Conservation (phyloP, 1,140 invertebrate genomes). For the Achatina immaculata region DNA sequence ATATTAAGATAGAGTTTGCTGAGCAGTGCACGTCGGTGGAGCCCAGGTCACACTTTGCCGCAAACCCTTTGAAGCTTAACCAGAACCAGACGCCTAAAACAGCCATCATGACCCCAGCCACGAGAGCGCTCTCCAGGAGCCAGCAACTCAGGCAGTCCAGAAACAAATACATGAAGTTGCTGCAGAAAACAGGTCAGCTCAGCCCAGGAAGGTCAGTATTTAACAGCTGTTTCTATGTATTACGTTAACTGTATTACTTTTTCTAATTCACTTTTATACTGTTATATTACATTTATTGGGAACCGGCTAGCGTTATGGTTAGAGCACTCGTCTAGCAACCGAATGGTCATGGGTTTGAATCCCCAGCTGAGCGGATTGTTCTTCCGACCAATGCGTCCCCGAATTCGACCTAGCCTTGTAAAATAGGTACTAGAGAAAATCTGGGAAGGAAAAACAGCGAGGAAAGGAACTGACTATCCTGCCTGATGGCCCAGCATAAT, state of each 20-base stretch:
- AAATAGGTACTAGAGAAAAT: too few species aligned
- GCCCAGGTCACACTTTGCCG: constrained; percentile 13
- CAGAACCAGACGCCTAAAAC: constrained; percentile 23
- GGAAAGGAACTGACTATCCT: too few species aligned
- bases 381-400: too few species aligned
- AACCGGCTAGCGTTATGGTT: too few species aligned
- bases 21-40: not conserved
- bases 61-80: constrained; percentile 30
- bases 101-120: constrained; percentile 24
- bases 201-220: constrained; percentile 32
- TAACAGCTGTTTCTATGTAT: not conserved
- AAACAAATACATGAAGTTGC: constrained; percentile 36
- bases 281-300: too few species aligned
- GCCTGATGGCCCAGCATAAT: too few species aligned
- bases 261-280: too few species aligned
- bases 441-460: too few species aligned
- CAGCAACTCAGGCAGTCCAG: constrained; percentile 39
- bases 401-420: too few species aligned
- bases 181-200: constrained; percentile 34
- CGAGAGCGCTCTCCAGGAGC: constrained; percentile 31
- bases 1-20: constrained; percentile 37
- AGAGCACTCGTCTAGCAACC: too few species aligned
- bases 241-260: not conserved
- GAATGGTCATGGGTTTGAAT: too few species aligned
- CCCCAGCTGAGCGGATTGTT: too few species aligned